phyloP scores from a whole-genome alignment of 2,797 vertebrate species.

The Sebastes elongatus region DNA sequence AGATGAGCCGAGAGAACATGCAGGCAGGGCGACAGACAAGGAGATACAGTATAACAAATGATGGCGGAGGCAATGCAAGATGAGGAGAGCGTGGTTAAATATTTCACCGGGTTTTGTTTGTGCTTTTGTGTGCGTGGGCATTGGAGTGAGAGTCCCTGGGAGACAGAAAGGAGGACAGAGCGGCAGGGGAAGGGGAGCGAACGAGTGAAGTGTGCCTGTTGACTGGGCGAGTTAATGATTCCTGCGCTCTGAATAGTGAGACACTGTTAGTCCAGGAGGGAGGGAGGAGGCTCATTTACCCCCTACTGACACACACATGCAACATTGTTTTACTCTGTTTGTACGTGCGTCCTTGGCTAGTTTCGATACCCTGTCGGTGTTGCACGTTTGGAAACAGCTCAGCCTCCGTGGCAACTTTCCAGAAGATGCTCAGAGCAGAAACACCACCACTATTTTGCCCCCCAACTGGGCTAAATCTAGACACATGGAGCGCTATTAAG shows the following conservation, averaged over 20 bases:
- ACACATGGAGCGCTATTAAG: constrained; percentile 52
- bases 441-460: neutral
- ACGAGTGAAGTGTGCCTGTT: constrained; percentile 75
- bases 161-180: constrained; percentile 57
- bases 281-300: constrained; percentile 54
- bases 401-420: constrained; percentile 22
- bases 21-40: constrained; percentile 57
- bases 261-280: constrained; percentile 51
- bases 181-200: constrained; percentile 17
- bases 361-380: constrained; percentile 16
- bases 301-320: constrained; percentile 54
- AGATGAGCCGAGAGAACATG: constrained; percentile 72
- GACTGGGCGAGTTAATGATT: constrained; percentile 78
- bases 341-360: neutral
- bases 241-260: constrained; percentile 66
- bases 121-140: constrained; percentile 55
- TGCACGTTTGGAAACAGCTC: constrained; percentile 17
- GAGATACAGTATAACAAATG: constrained; percentile 66
- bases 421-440: constrained; percentile 22
- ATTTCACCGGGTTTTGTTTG: constrained; percentile 73
- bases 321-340: constrained; percentile 34
- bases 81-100: constrained; percentile 65
- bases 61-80: constrained; percentile 55
- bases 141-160: constrained; percentile 35
- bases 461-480: constrained; percentile 10